Evolutionary conservation across 2,797 vertebrate genomes (phyloP).

Genomic region (Australoheros facetus): DNA sequence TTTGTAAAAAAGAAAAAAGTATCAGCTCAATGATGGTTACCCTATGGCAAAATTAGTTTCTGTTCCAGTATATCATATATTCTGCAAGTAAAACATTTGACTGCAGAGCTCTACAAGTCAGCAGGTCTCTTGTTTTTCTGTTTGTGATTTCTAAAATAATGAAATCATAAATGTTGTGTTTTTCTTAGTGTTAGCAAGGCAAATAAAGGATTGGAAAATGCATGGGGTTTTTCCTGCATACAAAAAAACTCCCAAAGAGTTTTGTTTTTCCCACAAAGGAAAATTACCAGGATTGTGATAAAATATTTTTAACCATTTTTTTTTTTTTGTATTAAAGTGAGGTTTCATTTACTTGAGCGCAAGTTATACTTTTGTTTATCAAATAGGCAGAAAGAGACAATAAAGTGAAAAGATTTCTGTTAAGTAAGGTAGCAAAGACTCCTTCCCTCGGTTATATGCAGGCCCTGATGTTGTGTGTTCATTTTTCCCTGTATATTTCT

Average conservation of each 20-base stretch:
- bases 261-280: not conserved
- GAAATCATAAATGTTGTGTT: not conserved
- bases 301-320: not conserved
- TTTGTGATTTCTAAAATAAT: not conserved
- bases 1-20: too few relatives aligned
- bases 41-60: too few relatives aligned
- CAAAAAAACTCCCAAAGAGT: not conserved
- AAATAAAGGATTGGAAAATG: not conserved
- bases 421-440: not conserved
- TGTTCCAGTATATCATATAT: too few relatives aligned
- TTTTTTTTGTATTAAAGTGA: not conserved
- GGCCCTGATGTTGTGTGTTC: not conserved
- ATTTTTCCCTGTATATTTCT: not conserved
- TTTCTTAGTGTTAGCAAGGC: not conserved
- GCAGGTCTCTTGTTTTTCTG: not conserved
- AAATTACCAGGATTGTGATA: not conserved
- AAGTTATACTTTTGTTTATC: not conserved
- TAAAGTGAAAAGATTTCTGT: not conserved
- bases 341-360: not conserved
- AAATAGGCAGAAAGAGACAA: not conserved
- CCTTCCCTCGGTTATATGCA: not conserved
- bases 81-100: too few relatives aligned
- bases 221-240: not conserved
- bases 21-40: too few relatives aligned
- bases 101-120: too few relatives aligned